These are phyloP conservation scores for Acronicta psi DNA, from an alignment of 2,888 invertebrate genomes.

Conservation along the genomic window DNA sequence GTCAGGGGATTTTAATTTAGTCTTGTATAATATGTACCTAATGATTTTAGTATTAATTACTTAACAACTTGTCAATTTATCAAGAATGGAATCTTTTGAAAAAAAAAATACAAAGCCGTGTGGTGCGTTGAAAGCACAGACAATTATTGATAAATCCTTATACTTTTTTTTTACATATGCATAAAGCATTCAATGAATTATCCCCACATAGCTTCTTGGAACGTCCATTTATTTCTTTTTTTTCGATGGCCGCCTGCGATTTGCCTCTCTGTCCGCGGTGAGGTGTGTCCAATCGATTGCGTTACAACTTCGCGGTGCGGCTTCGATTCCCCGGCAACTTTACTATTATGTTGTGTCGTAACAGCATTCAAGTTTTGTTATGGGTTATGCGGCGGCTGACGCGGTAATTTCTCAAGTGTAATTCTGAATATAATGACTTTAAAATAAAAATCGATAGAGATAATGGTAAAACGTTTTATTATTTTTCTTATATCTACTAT, in stretches of 20 bases:
- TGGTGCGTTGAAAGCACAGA: slow-evolving; percentile 20
- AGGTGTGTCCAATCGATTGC: slow-evolving; percentile 57
- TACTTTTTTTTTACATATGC: slow-evolving; percentile 20
- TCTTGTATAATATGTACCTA: too few species aligned
- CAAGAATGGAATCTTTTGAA: too few species aligned
- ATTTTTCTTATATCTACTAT: too few species aligned
- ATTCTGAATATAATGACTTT: background rate
- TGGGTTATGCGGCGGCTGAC: slow-evolving; percentile 30
- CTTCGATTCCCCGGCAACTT: slow-evolving; percentile 45
- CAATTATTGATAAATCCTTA: slow-evolving; percentile 32
- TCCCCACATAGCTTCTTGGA: slow-evolving; percentile 34
- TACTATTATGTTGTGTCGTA: slow-evolving; percentile 43
- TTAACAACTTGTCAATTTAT: too few species aligned
- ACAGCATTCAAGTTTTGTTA: slow-evolving; percentile 22
- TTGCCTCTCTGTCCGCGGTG: slow-evolving; percentile 55
- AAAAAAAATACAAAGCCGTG: too few species aligned
- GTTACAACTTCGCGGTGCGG: slow-evolving; percentile 57
- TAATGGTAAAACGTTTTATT: too few species aligned
- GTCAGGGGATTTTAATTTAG: too few species aligned
- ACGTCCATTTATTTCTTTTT: slow-evolving; percentile 18
- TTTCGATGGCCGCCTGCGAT: slow-evolving; percentile 49
- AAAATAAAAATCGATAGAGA: background rate
- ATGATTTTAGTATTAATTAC: too few species aligned
- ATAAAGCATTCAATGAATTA: slow-evolving; percentile 39
- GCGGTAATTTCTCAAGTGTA: slow-evolving; percentile 26